Evolutionary conservation across 1,140 invertebrate genomes (phyloP), one percentile per base, ranked within the genome.

Genomic region (Teleogryllus occipitalis): DNA sequence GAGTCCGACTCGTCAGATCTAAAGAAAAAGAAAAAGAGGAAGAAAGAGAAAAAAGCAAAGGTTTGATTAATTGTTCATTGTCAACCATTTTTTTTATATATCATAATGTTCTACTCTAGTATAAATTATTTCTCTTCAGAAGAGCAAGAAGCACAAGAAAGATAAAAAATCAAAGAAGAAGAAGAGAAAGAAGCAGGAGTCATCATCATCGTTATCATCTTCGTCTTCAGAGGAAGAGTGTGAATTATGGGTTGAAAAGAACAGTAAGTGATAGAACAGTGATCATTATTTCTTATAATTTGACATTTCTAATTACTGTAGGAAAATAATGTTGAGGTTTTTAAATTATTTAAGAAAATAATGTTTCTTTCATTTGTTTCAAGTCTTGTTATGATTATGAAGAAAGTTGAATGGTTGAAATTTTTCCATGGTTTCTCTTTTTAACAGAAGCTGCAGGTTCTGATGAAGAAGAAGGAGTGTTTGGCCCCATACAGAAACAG

Each of bases 401-500:
- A 39, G 27, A 39, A 39, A 39, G 27, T 39, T 39, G 27, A 39
- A 39, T 39, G 27, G 27, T 39, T 39, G 27, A 39, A 39, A 39
- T 39, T 39, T 39, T 39, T 39, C 27, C 27, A 39, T 39, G 27
- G 27, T 39, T 39, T 39, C 27, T 39, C 27, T 39, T 39, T 39
- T 79, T 76, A 47, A 10, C 48, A 80, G 79, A 46, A 77, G 79
- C 79, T 22, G 79, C 79, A n/a, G 76, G 79, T 8, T 80, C 79
- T 14, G 87, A 86, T 82, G 86, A 84, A 21, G 88, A 91, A 80
- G 89, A 90, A n/a, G 90, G 90, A 75, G 82, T 87, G 5, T 87
- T 95, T 77, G 92, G 95, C 74, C 94, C 94, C 8, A 85, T 90
- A 21, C 89, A 91, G 39, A 93, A 94, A 82, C 88, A 91, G 46